phyloP scores from a whole-genome alignment of 30 jellyfish, hydroid and myxozoan species.

The Catostylus mosaicus region DNA sequence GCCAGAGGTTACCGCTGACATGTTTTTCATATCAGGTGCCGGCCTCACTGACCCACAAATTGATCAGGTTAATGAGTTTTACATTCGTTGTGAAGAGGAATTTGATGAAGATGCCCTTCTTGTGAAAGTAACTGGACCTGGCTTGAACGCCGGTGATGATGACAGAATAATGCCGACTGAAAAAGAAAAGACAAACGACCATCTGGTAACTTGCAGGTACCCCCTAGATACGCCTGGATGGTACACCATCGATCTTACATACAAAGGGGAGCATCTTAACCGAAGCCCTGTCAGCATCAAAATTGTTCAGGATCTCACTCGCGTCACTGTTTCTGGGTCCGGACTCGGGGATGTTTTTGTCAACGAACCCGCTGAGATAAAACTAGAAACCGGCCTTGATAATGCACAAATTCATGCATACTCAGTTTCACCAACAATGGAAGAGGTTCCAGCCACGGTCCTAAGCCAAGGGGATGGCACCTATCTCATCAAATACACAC shows the following conservation, averaged over 20 bases:
- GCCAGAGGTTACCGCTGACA: conserved; percentile 66
- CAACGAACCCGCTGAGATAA: conserved; percentile 73
- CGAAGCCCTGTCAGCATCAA: conserved; percentile 83
- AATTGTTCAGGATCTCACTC: conserved; percentile 84
- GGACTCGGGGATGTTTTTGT: conserved; percentile 67
- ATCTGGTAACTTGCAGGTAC: conserved; percentile 78
- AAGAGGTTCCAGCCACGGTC: conserved; percentile 64
- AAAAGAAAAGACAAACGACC: conserved; percentile 61
- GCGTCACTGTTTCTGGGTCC: conserved; percentile 72
- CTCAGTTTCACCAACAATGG: conserved; percentile 80
- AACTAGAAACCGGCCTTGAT: conserved; percentile 82
- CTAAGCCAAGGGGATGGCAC: conserved; percentile 75
- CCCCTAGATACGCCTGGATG: conserved; percentile 80
- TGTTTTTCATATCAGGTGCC: conserved; percentile 83
- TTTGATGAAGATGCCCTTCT: conserved; percentile 54
- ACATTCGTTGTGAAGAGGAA: conserved; percentile 84
- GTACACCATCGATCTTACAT: conserved; percentile 66
- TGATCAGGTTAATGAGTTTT: conserved; percentile 78
- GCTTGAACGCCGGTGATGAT: conserved; percentile 70
- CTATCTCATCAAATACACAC: conserved; percentile 72
- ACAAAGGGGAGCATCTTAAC: conserved; percentile 87
- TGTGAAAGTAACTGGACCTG: conserved; percentile 72
- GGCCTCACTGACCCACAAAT: conserved; percentile 92
- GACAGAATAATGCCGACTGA: conserved; percentile 63
- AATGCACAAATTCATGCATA: conserved; percentile 78